Conservation (phyloP, 2,113 vertebrate species). For the Nibea albiflora region DNA sequence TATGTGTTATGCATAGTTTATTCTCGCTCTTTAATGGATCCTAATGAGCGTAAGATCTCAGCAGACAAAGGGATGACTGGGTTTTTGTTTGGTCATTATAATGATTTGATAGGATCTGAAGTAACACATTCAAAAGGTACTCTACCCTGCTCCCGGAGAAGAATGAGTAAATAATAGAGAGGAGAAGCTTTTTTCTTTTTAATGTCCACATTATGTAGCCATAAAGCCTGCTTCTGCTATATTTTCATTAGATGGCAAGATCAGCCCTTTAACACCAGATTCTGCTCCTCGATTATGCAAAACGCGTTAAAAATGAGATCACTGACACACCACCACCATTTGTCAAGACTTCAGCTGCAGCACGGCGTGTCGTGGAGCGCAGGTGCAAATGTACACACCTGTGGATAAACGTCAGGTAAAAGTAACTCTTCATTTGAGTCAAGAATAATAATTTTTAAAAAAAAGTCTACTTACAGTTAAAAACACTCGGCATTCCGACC, state of each 20-base stretch:
- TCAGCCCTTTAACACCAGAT: neutral
- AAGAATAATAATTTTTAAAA: neutral
- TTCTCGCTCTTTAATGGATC: constrained; percentile 71
- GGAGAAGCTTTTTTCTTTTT: constrained; percentile 8
- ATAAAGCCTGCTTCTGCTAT: constrained; percentile 17
- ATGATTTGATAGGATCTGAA: constrained; percentile 69
- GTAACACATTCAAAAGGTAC: constrained; percentile 36
- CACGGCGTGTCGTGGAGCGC: neutral
- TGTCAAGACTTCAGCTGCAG: constrained; percentile 23
- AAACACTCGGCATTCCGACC: constrained; percentile 77
- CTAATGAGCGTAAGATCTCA: constrained; percentile 76
- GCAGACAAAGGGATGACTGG: constrained; percentile 59
- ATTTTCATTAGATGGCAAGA: constrained; percentile 34
- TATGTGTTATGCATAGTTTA: constrained; percentile 79
- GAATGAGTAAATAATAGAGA: constrained; percentile 29
- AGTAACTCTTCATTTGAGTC: neutral
- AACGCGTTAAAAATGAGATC: constrained; percentile 1
- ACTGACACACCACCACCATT: neutral
- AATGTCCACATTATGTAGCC: constrained; percentile 2
- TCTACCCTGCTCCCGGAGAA: constrained; percentile 22
- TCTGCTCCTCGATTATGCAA: constrained; percentile 32
- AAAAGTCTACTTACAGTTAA: constrained; percentile 71
- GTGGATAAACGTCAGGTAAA: neutral
- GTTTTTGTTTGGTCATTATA: constrained; percentile 74
- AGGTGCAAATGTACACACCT: constrained; percentile 27